Base-by-base conservation (phyloP, 2,113 vertebrate species). In the Marmota monax region DNA sequence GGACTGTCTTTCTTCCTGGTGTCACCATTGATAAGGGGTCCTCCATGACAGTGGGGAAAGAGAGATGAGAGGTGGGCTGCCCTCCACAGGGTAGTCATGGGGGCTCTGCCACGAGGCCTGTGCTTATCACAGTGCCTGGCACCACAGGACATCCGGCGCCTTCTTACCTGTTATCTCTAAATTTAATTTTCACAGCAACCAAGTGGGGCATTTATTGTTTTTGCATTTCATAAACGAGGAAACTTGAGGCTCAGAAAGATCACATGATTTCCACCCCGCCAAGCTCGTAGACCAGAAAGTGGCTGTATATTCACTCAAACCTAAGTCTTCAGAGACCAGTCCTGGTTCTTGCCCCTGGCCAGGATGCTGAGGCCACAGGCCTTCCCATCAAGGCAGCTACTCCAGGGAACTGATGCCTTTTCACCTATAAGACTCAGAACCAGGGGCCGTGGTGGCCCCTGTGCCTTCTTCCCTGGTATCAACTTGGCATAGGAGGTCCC, bases 361-460 rank as follows among this genome's bases (percentile, higher is more conserved):
- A 16, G 83, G 51, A 32, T 67, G 53, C 27, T 7, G 32, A 96
- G 88, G 65, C 22, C 37, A 12, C 2, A 7, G 23, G 45, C 48
- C 34, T 73, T 76, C 37, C 53, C 13, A 4, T 12, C 37, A 14
- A 5, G 9, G 42, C 56, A 56, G 27, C 61, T 23, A 84, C 29
- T 34, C 45, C 12, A n/a, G 56, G 5, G 17, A 7, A 17, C 51
- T 0, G 2, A 61, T 3, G 17, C 9, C 29, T 2, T 9, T 51
- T 29, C 10, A 16, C 17, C 39, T 67, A 9, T 3, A 61, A 72
- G 34, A 18, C 39, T 20, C 6, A 61, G 42, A 88, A 32, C 8
- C 10, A 2, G 22, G 37, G 13, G 11, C 18, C 7, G 25, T 29
- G 32, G 34, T 10, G 9, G 32, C 9, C 42, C 25, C 77, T 74